phyloP scores from a whole-genome alignment of 2,113 vertebrate genomes.

The Strix aluco region DNA sequence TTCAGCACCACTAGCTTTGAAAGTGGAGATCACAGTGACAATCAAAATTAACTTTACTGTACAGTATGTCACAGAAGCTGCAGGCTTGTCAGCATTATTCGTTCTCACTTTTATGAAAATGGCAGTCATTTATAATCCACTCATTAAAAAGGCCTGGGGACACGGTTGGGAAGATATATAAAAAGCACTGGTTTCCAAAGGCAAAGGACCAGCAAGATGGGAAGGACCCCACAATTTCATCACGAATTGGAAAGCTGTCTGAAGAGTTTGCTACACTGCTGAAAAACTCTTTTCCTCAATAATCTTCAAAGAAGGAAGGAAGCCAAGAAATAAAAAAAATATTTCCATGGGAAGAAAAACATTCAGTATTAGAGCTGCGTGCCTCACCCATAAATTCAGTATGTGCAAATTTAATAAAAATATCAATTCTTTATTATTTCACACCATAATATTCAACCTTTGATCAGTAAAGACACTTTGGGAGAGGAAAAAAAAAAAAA shows the following conservation, averaged over 20 bases:
- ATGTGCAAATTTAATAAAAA: constrained; percentile 21
- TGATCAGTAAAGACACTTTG: constrained; percentile 7
- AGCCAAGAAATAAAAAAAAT: constrained; percentile 45
- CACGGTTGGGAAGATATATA: not conserved
- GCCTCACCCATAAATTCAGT: constrained; percentile 19
- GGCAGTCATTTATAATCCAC: not conserved
- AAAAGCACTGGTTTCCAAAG: not conserved
- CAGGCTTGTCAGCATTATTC: not conserved
- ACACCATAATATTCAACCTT: not conserved
- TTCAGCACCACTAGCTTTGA: not conserved
- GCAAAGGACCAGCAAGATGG: not conserved
- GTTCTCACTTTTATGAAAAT: not conserved
- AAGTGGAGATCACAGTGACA: not conserved
- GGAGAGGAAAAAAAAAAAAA: not conserved
- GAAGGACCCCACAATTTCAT: not conserved
- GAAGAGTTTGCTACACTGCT: not conserved
- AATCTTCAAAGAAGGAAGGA: constrained; percentile 40
- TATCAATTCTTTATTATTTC: constrained; percentile 6
- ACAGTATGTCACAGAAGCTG: not conserved
- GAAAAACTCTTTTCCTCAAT: not conserved
- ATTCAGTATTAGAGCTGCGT: constrained; percentile 26
- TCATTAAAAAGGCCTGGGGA: not conserved
- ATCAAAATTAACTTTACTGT: not conserved
- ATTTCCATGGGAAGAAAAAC: constrained; percentile 22
- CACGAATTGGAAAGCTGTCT: not conserved